Conservation (phyloP, 2,888 invertebrate species). For the Limnephilus rhombicus region DNA sequence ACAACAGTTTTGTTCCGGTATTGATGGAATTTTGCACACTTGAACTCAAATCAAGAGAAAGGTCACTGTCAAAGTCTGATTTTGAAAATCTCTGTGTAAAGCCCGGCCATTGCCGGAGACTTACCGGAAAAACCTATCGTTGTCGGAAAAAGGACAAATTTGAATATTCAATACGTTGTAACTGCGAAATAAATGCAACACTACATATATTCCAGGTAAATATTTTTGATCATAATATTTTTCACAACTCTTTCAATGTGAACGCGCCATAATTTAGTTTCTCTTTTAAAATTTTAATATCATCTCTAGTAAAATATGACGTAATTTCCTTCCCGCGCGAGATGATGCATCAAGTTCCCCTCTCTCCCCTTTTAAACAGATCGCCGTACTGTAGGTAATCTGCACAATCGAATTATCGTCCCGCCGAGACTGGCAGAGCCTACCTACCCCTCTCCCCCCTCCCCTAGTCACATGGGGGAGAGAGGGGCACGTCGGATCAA, state of each 20-base stretch:
- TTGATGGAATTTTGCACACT: no score
- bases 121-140: no score
- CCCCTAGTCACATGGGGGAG: neutral
- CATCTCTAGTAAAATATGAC: conserved; percentile 23
- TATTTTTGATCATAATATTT: neutral
- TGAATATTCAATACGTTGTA: no score
- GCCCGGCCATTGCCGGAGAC: no score
- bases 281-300: neutral
- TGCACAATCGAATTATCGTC: conserved; percentile 64
- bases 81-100: no score
- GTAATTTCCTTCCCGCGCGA: conserved; percentile 31
- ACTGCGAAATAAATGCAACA: no score
- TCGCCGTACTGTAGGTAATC: conserved; percentile 60
- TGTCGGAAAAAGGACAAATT: no score
- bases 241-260: neutral
- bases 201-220: no score
- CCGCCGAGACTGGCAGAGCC: conserved; percentile 48
- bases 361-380: conserved; percentile 39
- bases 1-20: no score
- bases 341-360: conserved; percentile 41
- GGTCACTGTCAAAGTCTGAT: no score
- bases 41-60: no score
- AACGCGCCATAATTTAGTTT: neutral
- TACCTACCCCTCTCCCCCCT: neutral
- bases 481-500: conserved; percentile 46